A percentile compares a stretch with the other conserved stretches of the same genome.
phyloP scores from a whole-genome alignment of 2,113 vertebrate genomes.

The Tyrannus savana region DNA sequence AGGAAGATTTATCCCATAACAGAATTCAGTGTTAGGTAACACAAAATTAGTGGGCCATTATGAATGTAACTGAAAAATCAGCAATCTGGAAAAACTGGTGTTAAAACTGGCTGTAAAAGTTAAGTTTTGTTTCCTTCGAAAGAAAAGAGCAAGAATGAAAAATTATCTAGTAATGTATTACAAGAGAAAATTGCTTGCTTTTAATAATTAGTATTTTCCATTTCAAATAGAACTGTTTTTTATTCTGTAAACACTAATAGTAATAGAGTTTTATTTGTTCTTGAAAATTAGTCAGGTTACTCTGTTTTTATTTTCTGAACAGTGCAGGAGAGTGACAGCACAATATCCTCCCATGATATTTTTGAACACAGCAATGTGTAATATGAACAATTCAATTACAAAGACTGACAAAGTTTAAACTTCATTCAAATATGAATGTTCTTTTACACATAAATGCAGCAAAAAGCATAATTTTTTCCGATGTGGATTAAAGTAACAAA shows the following conservation, averaged over 20 bases:
- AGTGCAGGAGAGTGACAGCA: background rate
- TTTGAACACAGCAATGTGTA: background rate
- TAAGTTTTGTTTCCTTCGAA: background rate
- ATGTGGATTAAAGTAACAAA: slow-evolving; percentile 32
- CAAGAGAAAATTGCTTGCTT: background rate
- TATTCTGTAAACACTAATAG: background rate
- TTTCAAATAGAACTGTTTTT: background rate
- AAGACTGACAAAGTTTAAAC: background rate
- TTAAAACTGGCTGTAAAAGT: background rate
- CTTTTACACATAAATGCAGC: background rate
- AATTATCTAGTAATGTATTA: background rate
- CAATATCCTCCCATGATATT: background rate
- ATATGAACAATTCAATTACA: background rate
- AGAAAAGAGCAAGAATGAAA: background rate
- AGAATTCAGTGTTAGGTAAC: background rate
- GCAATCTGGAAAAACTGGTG: background rate
- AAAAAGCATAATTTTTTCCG: background rate
- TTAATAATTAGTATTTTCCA: background rate
- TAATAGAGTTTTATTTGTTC: background rate
- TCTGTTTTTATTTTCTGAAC: background rate
- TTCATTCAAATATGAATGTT: background rate
- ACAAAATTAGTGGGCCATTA: background rate
- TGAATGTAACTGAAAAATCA: background rate
- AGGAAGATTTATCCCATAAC: background rate
- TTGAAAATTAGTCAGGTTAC: background rate